phyloP scores from a whole-genome alignment of 2,888 invertebrate genomes.

The Trimorus sp. region DNA sequence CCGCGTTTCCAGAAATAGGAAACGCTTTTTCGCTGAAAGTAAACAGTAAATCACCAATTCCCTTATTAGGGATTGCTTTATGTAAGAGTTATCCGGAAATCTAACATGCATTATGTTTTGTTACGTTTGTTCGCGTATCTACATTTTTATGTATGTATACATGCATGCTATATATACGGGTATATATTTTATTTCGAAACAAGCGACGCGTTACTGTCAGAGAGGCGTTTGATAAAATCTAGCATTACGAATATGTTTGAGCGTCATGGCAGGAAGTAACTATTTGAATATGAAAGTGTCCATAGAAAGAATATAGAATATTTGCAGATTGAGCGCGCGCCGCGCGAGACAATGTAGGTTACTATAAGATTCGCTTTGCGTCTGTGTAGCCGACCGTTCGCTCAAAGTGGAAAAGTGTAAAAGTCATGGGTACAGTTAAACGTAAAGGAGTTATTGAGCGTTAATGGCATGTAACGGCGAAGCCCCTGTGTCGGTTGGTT shows the following conservation, averaged over 20 bases:
- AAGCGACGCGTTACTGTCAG: not conserved
- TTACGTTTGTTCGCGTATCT: no score
- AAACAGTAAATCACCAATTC: no score
- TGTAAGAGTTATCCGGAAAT: no score
- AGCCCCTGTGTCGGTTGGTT: no score
- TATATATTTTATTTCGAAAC: not conserved
- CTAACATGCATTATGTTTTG: no score
- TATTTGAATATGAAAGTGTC: constrained; percentile 44
- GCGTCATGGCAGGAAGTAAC: constrained; percentile 23
- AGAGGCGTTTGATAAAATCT: constrained; percentile 10
- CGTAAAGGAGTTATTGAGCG: not conserved
- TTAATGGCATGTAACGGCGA: not conserved
- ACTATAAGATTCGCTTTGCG: constrained; percentile 29
- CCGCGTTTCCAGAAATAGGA: no score
- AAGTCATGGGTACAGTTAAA: not conserved
- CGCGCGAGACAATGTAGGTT: constrained; percentile 48
- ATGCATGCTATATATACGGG: no score
- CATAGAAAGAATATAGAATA: constrained; percentile 43
- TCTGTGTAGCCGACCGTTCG: not conserved
- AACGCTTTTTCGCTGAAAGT: no score
- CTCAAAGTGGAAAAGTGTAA: constrained; percentile 14
- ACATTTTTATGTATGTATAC: no score
- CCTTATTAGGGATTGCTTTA: no score
- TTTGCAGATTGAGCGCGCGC: constrained; percentile 29
- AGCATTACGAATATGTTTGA: constrained; percentile 1